Percentiles rank a stretch among this genome's conserved stretches.
Evolutionary conservation across 2,113 vertebrate species (phyloP).

Genomic region (Alethe diademata): DNA sequence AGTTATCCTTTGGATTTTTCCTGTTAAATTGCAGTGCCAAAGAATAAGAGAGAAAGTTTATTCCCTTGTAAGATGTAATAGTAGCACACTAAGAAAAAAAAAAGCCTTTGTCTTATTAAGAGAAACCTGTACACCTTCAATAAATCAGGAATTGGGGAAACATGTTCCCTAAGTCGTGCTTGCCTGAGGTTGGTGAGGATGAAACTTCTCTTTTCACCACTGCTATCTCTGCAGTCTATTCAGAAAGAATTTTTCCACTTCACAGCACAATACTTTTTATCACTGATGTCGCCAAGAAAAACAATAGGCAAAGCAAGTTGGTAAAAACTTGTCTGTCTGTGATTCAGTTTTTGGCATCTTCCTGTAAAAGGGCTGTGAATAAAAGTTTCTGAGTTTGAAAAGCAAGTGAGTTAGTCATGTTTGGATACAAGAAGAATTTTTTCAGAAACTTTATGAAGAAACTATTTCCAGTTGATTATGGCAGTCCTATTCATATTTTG

Average conservation of each 20-base stretch:
- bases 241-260: not conserved
- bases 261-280: not conserved
- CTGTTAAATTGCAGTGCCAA: not conserved
- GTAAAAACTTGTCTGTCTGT: not conserved
- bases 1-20: not conserved
- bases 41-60: not conserved
- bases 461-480: not conserved
- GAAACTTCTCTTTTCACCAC: not conserved
- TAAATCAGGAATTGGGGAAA: not conserved
- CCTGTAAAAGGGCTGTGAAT: not conserved
- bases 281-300: not conserved
- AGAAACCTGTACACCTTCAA: not conserved
- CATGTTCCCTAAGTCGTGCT: not conserved
- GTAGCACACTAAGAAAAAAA: not conserved
- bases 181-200: not conserved
- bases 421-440: not conserved
- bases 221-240: not conserved
- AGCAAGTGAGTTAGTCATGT: not conserved
- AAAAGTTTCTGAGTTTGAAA: not conserved
- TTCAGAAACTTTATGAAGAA: not conserved
- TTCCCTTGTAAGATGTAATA: not conserved
- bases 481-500: not conserved
- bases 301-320: not conserved
- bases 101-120: not conserved
- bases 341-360: not conserved